These are phyloP conservation scores for Sarcophaga subvicina DNA, from an alignment of 2,888 invertebrate genomes.

Conservation along the genomic window DNA sequence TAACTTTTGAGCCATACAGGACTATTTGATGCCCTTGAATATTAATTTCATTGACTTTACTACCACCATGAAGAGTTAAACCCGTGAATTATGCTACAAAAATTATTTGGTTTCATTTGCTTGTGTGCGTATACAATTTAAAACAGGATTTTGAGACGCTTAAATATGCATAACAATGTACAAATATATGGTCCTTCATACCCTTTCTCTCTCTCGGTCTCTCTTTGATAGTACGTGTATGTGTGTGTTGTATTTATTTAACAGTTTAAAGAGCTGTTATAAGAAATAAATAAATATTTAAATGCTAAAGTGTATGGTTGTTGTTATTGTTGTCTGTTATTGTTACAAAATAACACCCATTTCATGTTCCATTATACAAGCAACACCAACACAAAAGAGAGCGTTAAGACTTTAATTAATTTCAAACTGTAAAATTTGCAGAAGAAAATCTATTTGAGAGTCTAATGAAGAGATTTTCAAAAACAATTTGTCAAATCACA, in stretches of 20 bases:
- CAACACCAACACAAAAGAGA: slow-evolving; percentile 4
- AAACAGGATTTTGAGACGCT: too few relatives aligned
- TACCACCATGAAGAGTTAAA: too few relatives aligned
- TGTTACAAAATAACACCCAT: slow-evolving; percentile 68
- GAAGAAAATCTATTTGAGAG: slow-evolving; percentile 65
- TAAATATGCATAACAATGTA: too few relatives aligned
- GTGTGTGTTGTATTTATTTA: not conserved
- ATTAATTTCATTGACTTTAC: too few relatives aligned
- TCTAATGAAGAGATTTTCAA: slow-evolving; percentile 37
- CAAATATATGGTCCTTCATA: too few relatives aligned
- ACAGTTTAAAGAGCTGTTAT: not conserved
- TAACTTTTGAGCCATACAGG: too few relatives aligned
- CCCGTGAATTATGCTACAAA: too few relatives aligned
- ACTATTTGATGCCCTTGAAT: too few relatives aligned
- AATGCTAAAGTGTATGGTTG: not conserved
- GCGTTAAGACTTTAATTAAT: slow-evolving; percentile 72
- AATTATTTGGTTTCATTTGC: too few relatives aligned
- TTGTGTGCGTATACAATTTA: too few relatives aligned
- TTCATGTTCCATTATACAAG: slow-evolving; percentile 61
- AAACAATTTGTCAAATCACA: slow-evolving; percentile 73
- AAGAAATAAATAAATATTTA: slow-evolving; percentile 2
- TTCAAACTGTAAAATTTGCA: slow-evolving; percentile 66
- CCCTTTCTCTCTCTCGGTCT: too few relatives aligned
- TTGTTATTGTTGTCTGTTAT: slow-evolving; percentile 25
- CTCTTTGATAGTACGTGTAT: too few relatives aligned